phyloP scores from a whole-genome alignment of 2,113 vertebrate species.

The Tor tambroides region DNA sequence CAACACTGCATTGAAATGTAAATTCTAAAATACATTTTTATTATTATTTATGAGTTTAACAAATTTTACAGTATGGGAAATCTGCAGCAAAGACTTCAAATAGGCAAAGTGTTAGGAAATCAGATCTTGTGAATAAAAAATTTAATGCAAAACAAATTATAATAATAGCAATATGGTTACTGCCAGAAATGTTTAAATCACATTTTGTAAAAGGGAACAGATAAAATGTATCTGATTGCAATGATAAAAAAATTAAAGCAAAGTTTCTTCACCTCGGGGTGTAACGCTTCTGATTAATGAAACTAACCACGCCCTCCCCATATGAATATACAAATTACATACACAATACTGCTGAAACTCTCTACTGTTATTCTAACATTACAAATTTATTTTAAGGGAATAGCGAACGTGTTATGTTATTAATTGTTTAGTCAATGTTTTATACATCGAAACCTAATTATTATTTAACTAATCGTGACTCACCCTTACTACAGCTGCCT shows the following conservation, averaged over 20 bases:
- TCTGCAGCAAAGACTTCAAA: background rate
- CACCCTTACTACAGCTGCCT: slow-evolving; percentile 77
- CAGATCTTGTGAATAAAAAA: background rate
- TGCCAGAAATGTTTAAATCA: background rate
- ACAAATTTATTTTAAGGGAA: background rate
- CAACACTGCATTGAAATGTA: background rate
- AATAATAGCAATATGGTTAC: background rate
- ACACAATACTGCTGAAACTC: background rate
- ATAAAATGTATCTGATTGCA: background rate
- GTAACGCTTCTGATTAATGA: background rate
- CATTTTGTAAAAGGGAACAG: background rate
- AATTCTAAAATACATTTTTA: background rate
- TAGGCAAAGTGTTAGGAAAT: background rate
- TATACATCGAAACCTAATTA: background rate
- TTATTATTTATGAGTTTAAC: too few species aligned
- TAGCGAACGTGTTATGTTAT: background rate
- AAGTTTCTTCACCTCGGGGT: background rate
- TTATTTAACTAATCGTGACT: slow-evolving; percentile 51
- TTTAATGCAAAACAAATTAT: background rate
- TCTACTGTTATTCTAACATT: slow-evolving; percentile 9
- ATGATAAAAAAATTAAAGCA: background rate
- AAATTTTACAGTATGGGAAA: background rate
- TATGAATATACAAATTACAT: background rate
- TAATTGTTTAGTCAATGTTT: background rate
- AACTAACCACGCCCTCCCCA: background rate